Conservation (phyloP, 2,888 invertebrate genomes). For the Urechis unicinctus region DNA sequence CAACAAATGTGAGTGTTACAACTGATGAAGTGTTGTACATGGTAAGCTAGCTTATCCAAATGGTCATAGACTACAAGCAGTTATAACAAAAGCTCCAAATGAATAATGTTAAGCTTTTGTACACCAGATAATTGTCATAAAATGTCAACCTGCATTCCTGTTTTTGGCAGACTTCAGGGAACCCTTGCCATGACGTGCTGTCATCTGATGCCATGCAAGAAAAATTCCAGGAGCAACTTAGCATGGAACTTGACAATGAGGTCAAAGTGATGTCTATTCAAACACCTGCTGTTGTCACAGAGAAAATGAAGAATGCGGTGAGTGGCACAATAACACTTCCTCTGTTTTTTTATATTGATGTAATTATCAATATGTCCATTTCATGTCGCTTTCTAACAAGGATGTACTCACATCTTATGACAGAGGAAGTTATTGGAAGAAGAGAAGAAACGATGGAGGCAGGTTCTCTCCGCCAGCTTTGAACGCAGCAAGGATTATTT, state of each 20-base stretch:
- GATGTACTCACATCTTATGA: conserved; percentile 15
- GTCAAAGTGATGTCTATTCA: conserved; percentile 61
- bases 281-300: conserved; percentile 8
- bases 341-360: too few relatives aligned
- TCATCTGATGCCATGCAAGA: conserved; percentile 49
- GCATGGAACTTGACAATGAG: conserved; percentile 63
- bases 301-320: conserved; percentile 15
- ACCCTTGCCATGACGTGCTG: conserved; percentile 52
- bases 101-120: conserved; percentile 53
- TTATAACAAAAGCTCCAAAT: too few relatives aligned
- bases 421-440: conserved; percentile 62
- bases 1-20: too few relatives aligned
- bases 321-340: too few relatives aligned
- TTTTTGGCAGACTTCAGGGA: conserved; percentile 1
- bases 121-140: not conserved
- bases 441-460: conserved; percentile 64
- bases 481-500: conserved; percentile 56
- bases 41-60: too few relatives aligned
- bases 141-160: not conserved
- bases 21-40: too few relatives aligned
- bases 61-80: too few relatives aligned
- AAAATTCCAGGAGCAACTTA: conserved; percentile 61
- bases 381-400: not conserved
- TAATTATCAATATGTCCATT: too few relatives aligned
- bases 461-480: too few relatives aligned